A percentile compares a stretch with the other conserved stretches of the same genome.
Evolutionary conservation across 2,797 vertebrate species (phyloP).

Genomic region (Takifugu rubripes): DNA sequence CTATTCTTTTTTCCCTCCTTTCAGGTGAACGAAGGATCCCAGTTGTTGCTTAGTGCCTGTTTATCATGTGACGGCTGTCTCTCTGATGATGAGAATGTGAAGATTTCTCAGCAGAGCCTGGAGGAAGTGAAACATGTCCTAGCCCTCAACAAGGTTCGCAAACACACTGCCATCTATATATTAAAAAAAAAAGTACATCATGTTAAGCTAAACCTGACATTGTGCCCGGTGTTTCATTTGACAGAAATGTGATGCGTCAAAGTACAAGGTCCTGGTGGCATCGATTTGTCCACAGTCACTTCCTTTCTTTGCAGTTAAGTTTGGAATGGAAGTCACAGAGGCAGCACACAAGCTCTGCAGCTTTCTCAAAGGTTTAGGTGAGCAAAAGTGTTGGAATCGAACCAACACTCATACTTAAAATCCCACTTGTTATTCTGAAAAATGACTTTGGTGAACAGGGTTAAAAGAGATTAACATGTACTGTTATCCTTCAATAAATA

Average conservation of each 20-base stretch:
- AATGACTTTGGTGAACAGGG: not conserved
- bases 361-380: conserved; percentile 92
- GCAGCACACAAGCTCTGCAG: conserved; percentile 87
- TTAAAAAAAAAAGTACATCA: not conserved
- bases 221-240: not conserved
- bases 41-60: conserved; percentile 89
- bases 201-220: not conserved
- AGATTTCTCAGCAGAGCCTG: conserved; percentile 88
- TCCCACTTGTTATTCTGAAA: not conserved
- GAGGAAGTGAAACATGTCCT: conserved; percentile 83
- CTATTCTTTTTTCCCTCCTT: not conserved
- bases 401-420: not conserved
- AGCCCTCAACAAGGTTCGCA: conserved; percentile 86
- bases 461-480: too few relatives aligned
- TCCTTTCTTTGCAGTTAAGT: conserved; percentile 93
- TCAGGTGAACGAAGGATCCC: conserved; percentile 78
- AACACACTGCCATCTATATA: not conserved
- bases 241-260: conserved; percentile 88
- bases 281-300: conserved; percentile 93
- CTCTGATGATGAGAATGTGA: conserved; percentile 83
- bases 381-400: conserved; percentile 37
- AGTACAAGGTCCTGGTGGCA: conserved; percentile 88
- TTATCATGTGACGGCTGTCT: conserved; percentile 91
- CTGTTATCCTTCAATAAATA: too few relatives aligned
- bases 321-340: conserved; percentile 81